These are phyloP conservation scores for Dipodomys merriami DNA, from an alignment of 2,113 vertebrate genomes.

Conservation along the genomic window DNA sequence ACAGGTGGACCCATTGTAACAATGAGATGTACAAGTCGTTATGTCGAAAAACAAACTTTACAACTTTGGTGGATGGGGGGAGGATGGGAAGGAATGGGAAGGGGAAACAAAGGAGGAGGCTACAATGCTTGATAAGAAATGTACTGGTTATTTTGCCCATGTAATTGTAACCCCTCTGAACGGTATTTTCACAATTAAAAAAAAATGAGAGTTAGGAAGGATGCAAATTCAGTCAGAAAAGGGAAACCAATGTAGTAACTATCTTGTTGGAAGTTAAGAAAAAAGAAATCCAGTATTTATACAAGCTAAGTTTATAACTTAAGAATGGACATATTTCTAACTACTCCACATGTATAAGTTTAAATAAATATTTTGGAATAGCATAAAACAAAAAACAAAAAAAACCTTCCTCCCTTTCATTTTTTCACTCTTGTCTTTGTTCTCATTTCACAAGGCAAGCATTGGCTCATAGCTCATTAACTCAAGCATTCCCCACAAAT, in stretches of 20 bases:
- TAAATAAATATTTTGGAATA: neutral
- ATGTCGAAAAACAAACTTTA: too few species aligned
- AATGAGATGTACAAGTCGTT: too few species aligned
- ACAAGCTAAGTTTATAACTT: too few species aligned
- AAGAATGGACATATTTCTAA: neutral
- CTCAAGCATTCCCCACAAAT: neutral
- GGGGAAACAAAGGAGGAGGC: too few species aligned
- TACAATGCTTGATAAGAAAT: too few species aligned
- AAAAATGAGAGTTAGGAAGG: neutral
- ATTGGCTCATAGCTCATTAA: constrained; percentile 3
- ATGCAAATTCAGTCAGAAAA: neutral
- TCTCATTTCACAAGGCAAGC: constrained; percentile 31
- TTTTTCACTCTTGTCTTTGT: constrained; percentile 17
- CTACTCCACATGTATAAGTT: neutral
- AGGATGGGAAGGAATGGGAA: too few species aligned
- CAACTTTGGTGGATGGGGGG: too few species aligned
- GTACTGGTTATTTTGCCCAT: too few species aligned
- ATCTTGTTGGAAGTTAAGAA: neutral
- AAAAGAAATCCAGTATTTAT: neutral
- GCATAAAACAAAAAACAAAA: neutral
- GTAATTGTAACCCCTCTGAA: too few species aligned
- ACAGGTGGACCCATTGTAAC: too few species aligned
- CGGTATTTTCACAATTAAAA: too few species aligned
- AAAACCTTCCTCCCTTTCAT: neutral
- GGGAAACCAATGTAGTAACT: neutral